Base-by-base conservation (phyloP, 2,888 invertebrate species). In the Germaria angustata region DNA sequence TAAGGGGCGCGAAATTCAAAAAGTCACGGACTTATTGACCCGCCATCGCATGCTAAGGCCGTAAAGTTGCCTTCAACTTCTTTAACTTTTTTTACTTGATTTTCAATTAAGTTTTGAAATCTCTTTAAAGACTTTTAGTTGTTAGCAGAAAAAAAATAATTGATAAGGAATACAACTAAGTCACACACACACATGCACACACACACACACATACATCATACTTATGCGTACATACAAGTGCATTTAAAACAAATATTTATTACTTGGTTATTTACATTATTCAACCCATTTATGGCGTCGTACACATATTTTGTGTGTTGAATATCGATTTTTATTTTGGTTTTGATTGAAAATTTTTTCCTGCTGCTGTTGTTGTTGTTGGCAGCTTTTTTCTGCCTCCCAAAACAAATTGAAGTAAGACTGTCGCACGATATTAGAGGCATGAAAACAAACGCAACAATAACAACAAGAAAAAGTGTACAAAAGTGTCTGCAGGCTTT, bases 271-370 rank as follows among this genome's bases (percentile, higher is more conserved):
- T 71, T 53, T 76, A 49, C 34, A 41, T 20, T 34, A 28, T 55
- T 68, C 72, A 63, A 72, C 53, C 63, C 71, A 68, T 81, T 80
- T 51, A 66, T 15, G 39, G 24, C 46, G 41, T 22, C 63, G 22
- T 39, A 41, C 68, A 72, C 49, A 81, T 53, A 66, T 66, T 76
- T 81, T 65, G 36, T 77, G 72, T 76, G 78, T 22, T 73, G 69
- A 78, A 68, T 81, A 81, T 81, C 73, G 81, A 81, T 81, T 81
- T 81, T 81, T 78, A 46, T 69, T 65, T 55, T 28, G 44, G 11
- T 69, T 81, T 69, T 46, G n/a, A 57, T 65, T 63, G 36, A 65
- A 57, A 55, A 28, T 49, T 61, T 22, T 51, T 39, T 46, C 4
- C 11, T 78, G n/a, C n/a, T n/a, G 9, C 36, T 46, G 1, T n/a